A percentile compares a stretch with the other conserved stretches of the same genome.
These are phyloP conservation scores for Melinaea menophilus DNA, from an alignment of 2,888 invertebrate species.

Conservation along the genomic window DNA sequence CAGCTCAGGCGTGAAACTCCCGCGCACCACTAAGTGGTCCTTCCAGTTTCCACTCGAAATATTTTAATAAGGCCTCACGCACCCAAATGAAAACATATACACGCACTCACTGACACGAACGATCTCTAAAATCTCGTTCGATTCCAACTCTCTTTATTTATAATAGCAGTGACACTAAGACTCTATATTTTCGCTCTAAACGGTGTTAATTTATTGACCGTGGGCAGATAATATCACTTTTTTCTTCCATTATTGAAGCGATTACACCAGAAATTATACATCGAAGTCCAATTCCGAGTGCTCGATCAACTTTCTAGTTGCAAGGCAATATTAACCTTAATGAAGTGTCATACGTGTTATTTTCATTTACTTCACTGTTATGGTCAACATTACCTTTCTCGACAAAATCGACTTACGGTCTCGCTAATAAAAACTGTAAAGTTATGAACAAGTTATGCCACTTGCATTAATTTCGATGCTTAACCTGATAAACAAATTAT, in stretches of 20 bases:
- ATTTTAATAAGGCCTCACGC: conserved; percentile 78
- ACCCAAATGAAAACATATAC: conserved; percentile 75
- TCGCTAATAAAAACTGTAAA: conserved; percentile 76
- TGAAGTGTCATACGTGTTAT: conserved; percentile 34
- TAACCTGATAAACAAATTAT: conserved; percentile 78
- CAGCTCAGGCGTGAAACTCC: conserved; percentile 77
- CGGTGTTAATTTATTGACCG: conserved; percentile 78
- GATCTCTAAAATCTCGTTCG: conserved; percentile 56
- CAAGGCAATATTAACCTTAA: conserved; percentile 42
- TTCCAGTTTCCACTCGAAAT: conserved; percentile 79
- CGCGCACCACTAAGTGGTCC: conserved; percentile 78
- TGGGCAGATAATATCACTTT: conserved; percentile 78
- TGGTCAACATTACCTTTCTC: conserved; percentile 62
- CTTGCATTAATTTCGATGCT: conserved; percentile 78
- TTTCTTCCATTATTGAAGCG: conserved; percentile 76
- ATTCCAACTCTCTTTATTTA: conserved; percentile 66
- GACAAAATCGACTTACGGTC: conserved; percentile 73
- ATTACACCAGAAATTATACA: conserved; percentile 78
- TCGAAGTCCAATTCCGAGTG: conserved; percentile 64
- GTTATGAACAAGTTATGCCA: conserved; percentile 76
- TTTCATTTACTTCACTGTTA: conserved; percentile 37
- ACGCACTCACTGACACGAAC: conserved; percentile 60
- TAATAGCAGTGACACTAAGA: conserved; percentile 76
- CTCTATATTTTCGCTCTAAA: conserved; percentile 78
- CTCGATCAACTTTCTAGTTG: conserved; percentile 43